Conservation (phyloP, 1,140 invertebrate species). For the Brachionus koreanus region DNA sequence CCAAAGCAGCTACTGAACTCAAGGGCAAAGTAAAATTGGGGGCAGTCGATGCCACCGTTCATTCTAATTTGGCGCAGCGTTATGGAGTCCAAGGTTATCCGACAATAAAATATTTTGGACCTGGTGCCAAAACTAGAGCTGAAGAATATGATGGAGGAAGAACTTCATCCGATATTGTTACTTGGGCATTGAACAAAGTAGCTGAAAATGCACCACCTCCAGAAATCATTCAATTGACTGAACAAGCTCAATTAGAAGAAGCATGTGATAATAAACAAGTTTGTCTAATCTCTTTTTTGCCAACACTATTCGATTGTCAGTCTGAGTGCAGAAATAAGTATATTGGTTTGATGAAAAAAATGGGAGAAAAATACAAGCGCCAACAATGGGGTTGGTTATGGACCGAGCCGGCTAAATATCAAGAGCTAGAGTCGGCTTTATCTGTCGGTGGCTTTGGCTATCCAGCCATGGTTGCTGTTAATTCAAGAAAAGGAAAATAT, state of each 20-base stretch:
- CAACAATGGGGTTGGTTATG: constrained; percentile 97
- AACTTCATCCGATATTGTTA: constrained; percentile 79
- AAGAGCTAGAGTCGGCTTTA: constrained; percentile 76
- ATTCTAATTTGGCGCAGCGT: constrained; percentile 69
- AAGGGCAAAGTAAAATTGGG: constrained; percentile 93
- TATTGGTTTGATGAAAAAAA: constrained; percentile 68
- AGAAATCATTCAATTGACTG: constrained; percentile 68
- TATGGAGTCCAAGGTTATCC: constrained; percentile 82
- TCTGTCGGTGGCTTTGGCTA: constrained; percentile 80
- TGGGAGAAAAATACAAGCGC: constrained; percentile 88
- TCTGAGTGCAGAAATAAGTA: constrained; percentile 86
- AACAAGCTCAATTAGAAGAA: constrained; percentile 66
- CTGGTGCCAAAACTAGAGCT: constrained; percentile 75
- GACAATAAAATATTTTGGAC: constrained; percentile 87
- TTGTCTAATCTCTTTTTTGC: constrained; percentile 87
- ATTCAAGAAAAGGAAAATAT: constrained; percentile 94
- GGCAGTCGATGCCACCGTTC: constrained; percentile 88
- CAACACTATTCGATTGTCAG: constrained; percentile 95
- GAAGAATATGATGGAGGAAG: constrained; percentile 76
- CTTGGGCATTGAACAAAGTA: constrained; percentile 79
- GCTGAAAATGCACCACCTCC: constrained; percentile 81
- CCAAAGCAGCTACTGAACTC: constrained; percentile 81
- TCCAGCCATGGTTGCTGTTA: constrained; percentile 87
- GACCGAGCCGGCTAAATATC: constrained; percentile 82
- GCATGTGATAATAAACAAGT: constrained; percentile 79